Base-by-base conservation (phyloP, 2,113 vertebrate species). In the Cepphus grylle region DNA sequence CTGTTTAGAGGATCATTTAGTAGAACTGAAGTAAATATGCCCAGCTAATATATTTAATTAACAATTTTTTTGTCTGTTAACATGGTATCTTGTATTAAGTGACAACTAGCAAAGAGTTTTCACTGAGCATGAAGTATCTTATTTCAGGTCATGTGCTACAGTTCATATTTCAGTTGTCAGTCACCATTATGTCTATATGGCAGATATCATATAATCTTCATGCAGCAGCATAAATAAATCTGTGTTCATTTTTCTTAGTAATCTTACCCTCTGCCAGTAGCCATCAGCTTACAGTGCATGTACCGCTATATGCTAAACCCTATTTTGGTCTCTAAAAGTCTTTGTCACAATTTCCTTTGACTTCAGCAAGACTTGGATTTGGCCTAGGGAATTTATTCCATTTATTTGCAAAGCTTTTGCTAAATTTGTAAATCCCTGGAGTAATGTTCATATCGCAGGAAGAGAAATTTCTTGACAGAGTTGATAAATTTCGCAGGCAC, bases 341-440 rank as follows among this genome's bases (percentile, higher is more conserved):
- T 40, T 59, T 66, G 71, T 77, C 83, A 94, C 81, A 36, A 62
- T 73, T 88, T 72, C 55, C 70, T 91, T 91, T 70, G 70, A 87
- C 83, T 94, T 95, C 62, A 87, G 81, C 67, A 77, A 43, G 66
- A 73, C 38, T 47, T 93, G 80, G 81, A 87, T 90, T 95, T 90
- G 93, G 70, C 67, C 91, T 79, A 43, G 86, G 89, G 86, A 96
- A 93, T 93, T 95, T 88, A 95, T 93, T 17, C 67, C 72, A 94
- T 96, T 93, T 93, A 93, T 94, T 96, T 92, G 77, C 79, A 88
- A 93, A 81, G 83, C 72, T 95, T 88, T 76, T 72, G 73, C 83
- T 95, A 94, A 77, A 32, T 88, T 93, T 93, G 52, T 93, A 94
- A 94, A 91, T 93, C 93, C 62, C 89, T 82, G 58, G 32, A 82